Evolutionary conservation across 2,113 vertebrate species (phyloP).

Genomic region (Camelus bactrianus): DNA sequence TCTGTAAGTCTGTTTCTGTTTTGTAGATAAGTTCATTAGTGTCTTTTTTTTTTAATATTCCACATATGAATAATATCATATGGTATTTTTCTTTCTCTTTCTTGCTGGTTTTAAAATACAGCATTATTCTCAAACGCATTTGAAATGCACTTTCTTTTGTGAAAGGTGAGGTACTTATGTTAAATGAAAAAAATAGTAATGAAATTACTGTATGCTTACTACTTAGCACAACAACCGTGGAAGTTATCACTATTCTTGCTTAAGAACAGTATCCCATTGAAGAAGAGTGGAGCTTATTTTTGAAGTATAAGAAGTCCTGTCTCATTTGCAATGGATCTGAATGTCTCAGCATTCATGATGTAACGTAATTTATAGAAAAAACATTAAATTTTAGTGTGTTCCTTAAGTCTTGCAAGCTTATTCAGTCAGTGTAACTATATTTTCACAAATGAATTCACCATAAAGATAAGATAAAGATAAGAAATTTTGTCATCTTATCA

Average conservation of each 20-base stretch:
- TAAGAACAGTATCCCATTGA: background rate
- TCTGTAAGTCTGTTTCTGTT: no score
- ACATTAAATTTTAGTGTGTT: background rate
- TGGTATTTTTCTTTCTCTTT: no score
- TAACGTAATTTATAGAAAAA: background rate
- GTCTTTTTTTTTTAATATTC: no score
- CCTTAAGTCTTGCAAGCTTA: background rate
- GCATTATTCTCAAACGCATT: background rate
- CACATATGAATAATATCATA: no score
- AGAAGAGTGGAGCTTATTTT: background rate
- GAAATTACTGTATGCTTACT: background rate
- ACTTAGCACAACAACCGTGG: background rate
- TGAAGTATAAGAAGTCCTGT: background rate
- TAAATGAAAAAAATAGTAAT: slow-evolving; percentile 28
- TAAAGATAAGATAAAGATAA: background rate
- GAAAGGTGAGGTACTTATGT: background rate
- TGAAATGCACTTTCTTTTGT: background rate
- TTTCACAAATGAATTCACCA: background rate
- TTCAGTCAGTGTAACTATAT: background rate
- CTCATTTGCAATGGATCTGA: background rate
- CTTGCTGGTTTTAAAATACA: background rate
- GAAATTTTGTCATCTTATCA: background rate
- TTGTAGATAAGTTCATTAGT: no score
- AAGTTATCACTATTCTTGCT: background rate
- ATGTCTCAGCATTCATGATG: background rate